These are phyloP conservation scores for Mycetomoellerius zeteki DNA, from an alignment of 1,140 invertebrate genomes.

Conservation along the genomic window DNA sequence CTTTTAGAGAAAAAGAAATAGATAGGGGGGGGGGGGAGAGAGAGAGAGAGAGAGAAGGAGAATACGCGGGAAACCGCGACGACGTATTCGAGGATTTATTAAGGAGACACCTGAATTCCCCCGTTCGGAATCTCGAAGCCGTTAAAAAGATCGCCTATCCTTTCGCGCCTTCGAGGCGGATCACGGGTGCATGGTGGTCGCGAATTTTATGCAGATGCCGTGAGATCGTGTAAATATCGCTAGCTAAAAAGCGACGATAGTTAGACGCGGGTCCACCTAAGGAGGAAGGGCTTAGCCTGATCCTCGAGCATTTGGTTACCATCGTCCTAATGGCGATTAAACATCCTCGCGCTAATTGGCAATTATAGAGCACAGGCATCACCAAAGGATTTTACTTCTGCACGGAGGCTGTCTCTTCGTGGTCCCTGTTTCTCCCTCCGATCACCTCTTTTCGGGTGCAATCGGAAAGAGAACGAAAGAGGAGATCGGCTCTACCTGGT, in stretches of 20 bases:
- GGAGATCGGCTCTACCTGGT: constrained; percentile 60
- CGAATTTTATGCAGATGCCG: constrained; percentile 79
- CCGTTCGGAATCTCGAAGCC: constrained; percentile 70
- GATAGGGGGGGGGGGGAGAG: neutral
- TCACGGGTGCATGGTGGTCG: constrained; percentile 68
- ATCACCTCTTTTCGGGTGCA: neutral
- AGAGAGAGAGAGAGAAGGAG: neutral
- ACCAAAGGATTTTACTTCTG: constrained; percentile 73
- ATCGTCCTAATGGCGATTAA: constrained; percentile 85
- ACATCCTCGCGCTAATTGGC: constrained; percentile 86
- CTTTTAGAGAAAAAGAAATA: neutral
- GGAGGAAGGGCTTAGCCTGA: constrained; percentile 2
- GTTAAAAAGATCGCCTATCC: constrained; percentile 75
- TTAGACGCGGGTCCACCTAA: constrained; percentile 43
- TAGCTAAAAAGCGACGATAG: constrained; percentile 48
- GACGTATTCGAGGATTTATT: constrained; percentile 77
- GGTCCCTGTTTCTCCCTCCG: neutral
- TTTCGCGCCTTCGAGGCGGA: constrained; percentile 41
- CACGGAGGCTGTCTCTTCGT: constrained; percentile 11
- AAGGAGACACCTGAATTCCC: constrained; percentile 75
- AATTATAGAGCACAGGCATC: constrained; percentile 84
- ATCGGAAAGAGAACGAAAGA: constrained; percentile 64
- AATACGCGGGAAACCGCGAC: constrained; percentile 63
- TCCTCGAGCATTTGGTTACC: constrained; percentile 69
- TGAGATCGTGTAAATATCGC: constrained; percentile 75